Conservation (phyloP, 2,888 invertebrate genomes). For the Eudemis profundana region DNA sequence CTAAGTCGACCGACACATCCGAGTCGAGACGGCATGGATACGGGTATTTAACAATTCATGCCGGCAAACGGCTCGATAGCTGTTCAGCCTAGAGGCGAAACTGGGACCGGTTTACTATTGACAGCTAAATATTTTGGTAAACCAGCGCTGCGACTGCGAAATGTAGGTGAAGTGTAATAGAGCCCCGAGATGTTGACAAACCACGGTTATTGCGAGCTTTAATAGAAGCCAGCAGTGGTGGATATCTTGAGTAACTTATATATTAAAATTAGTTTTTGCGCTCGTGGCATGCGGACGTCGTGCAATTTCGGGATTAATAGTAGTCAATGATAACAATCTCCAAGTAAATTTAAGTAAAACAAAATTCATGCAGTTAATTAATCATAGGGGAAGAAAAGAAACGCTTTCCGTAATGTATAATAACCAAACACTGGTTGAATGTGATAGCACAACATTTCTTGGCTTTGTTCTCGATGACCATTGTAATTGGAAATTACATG, state of each 20-base stretch:
- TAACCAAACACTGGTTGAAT: too few species aligned
- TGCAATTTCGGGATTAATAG: background rate
- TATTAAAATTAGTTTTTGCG: background rate
- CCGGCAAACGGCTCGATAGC: slow-evolving; percentile 32
- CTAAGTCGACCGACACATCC: background rate
- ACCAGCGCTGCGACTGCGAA: slow-evolving; percentile 4
- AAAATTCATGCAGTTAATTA: too few species aligned
- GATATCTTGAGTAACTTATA: background rate
- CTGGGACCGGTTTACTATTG: slow-evolving; percentile 17
- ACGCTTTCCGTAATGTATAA: too few species aligned
- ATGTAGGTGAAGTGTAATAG: slow-evolving; percentile 13
- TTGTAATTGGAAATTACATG: too few species aligned
- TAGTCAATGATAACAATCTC: too few species aligned
- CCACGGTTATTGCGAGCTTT: background rate
- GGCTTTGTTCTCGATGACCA: too few species aligned
- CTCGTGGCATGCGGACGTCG: background rate
- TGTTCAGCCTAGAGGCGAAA: slow-evolving; percentile 9
- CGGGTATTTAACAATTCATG: slow-evolving; percentile 42
- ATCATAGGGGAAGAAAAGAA: too few species aligned
- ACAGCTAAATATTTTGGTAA: slow-evolving; percentile 21
- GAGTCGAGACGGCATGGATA: slow-evolving; percentile 10
- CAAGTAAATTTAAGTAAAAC: too few species aligned
- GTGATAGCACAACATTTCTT: too few species aligned
- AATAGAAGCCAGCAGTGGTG: background rate
- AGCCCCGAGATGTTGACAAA: background rate